A percentile compares a stretch with the other conserved stretches of the same genome.
These are phyloP conservation scores for Upupa epops DNA, from an alignment of 2,113 vertebrate genomes.

Conservation along the genomic window DNA sequence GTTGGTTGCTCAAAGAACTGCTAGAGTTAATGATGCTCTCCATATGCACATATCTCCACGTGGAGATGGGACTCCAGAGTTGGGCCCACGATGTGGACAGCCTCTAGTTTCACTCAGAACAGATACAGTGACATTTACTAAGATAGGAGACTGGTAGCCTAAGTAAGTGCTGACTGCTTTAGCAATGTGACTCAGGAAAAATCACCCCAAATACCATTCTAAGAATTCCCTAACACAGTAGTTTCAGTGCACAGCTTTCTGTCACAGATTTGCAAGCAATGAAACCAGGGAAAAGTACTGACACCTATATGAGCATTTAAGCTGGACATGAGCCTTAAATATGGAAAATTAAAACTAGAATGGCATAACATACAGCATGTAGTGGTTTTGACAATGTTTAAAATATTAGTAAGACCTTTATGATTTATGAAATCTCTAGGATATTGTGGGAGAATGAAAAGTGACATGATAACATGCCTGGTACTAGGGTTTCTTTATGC, in stretches of 20 bases:
- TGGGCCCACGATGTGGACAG: background rate
- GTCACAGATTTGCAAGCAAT: slow-evolving; percentile 10
- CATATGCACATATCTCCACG: background rate
- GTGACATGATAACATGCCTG: slow-evolving; percentile 9
- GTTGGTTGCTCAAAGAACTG: background rate
- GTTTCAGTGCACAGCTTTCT: background rate
- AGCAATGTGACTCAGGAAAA: background rate
- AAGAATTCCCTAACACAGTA: background rate
- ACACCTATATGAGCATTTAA: slow-evolving; percentile 47
- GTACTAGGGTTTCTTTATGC: slow-evolving; percentile 23
- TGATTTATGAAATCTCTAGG: slow-evolving; percentile 16
- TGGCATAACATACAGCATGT: background rate
- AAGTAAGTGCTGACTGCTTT: background rate
- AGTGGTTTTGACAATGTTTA: background rate
- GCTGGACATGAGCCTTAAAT: background rate
- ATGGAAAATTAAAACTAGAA: slow-evolving; percentile 39
- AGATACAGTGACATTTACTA: background rate
- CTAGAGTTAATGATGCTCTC: background rate
- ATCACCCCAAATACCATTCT: background rate
- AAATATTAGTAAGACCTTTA: background rate
- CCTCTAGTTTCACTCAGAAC: background rate
- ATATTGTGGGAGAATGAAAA: background rate
- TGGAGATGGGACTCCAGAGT: background rate
- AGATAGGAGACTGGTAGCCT: background rate
- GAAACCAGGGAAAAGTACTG: slow-evolving; percentile 7